Base-by-base conservation (phyloP, 1,140 invertebrate species). In the Forficula auricularia region DNA sequence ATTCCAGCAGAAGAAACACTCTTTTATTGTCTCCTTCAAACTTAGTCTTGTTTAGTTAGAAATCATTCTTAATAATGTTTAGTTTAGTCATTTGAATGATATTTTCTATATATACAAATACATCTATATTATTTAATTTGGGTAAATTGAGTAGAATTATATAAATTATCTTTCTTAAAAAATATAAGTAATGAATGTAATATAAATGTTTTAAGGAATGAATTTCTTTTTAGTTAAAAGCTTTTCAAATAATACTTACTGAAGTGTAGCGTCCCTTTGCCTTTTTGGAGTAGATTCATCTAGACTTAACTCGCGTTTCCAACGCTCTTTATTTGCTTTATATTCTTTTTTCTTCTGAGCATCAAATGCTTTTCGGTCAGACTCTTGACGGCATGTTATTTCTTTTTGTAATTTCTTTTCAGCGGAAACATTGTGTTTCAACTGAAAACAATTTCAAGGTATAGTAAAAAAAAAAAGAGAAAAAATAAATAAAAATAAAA, bases 351-450 rank as follows among this genome's bases (percentile, higher is more conserved):
- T 95, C 63, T 92, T 87, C 54, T 90, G 83, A 44, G 79, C 67
- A 59, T 87, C 81, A 56, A 92, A 89, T 30, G 77, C 78, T 60
- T 87, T 88, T 38, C 82, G 68, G 56, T 98, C 92, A 48, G 77
- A 76, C 49, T 96, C 87, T 52, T 98, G 91, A 51, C 81, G 71
- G 45, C 75, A 66, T 6, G 77, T 75, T 50, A 97, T 94, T 54
- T 94, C 87, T 65, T 95, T 96, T 31, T 82, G 73, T 45, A 97
- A 64, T 61, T 94, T 92, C 68, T 92, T 94, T 59, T 98, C 91
- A 3, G 74, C 78, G 50, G 69, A 77, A 47, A 75, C 65, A 63
- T 88, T 94, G 59, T 89, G 84, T 65, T 92, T 92, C 38, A 77
- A 60, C 62, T 66, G 45, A 45, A 52, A 40, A 45, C 14, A 48